phyloP scores from a whole-genome alignment of 1,140 invertebrate genomes.

The Ceratosolen fusciceps region DNA sequence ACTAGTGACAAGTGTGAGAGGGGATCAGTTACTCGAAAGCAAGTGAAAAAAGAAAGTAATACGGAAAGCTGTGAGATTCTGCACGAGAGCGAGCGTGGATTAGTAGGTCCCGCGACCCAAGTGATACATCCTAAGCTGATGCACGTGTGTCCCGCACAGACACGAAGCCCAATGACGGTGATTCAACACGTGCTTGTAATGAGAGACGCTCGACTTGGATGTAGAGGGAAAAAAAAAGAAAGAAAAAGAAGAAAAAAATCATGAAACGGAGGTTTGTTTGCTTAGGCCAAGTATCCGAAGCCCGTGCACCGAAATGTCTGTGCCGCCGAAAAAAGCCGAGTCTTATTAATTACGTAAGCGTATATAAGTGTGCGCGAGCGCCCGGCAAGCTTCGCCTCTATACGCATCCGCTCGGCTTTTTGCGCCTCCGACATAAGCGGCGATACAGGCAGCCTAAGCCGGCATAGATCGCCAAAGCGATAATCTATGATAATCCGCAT shows the following conservation, averaged over 20 bases:
- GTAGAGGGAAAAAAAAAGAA: no score
- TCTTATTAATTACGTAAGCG: not conserved
- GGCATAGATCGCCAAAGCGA: no score
- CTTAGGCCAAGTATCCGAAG: slow-evolving; percentile 61
- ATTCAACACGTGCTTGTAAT: not conserved
- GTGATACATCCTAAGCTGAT: not conserved
- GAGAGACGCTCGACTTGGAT: not conserved
- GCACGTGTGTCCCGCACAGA: not conserved
- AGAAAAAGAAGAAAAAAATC: no score
- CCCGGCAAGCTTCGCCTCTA: not conserved
- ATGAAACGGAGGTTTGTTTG: slow-evolving; percentile 65
- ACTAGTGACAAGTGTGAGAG: not conserved
- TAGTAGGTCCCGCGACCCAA: not conserved
- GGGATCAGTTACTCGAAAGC: not conserved
- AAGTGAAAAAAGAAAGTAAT: slow-evolving; percentile 5
- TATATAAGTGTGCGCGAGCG: not conserved
- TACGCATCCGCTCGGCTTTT: not conserved
- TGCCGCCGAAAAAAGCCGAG: slow-evolving; percentile 35
- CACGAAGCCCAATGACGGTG: not conserved
- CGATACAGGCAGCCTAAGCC: no score
- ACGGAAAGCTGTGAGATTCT: not conserved
- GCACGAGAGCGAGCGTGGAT: not conserved
- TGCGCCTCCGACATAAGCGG: no score
- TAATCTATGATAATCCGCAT: no score
- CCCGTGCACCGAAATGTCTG: no score